phyloP scores from a whole-genome alignment of 2,113 vertebrate species.

The Micronycteris hirsuta region DNA sequence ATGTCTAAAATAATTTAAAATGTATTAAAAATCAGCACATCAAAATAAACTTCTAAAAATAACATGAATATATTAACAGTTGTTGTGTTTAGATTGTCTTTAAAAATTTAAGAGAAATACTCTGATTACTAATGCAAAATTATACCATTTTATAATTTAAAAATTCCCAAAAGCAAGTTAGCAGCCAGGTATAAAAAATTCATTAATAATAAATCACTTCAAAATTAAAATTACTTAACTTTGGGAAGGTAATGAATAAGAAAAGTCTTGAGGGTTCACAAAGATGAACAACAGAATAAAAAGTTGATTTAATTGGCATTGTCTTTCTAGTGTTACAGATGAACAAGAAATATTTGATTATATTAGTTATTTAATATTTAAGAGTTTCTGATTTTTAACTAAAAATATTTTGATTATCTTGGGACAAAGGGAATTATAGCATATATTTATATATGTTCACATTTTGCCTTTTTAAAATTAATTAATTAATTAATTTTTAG shows the following conservation, averaged over 20 bases:
- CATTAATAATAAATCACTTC: slow-evolving; percentile 31
- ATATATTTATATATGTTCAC: not conserved
- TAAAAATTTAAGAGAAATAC: not conserved
- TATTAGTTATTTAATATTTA: not conserved
- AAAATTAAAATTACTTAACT: slow-evolving; percentile 44
- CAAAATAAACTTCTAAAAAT: not conserved
- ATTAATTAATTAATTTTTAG: too few species aligned
- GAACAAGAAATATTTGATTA: not conserved
- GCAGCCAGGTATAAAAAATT: not conserved
- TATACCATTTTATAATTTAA: not conserved
- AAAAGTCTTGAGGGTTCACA: not conserved
- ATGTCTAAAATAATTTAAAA: not conserved
- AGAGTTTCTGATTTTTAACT: not conserved
- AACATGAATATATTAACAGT: not conserved
- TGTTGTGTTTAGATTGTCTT: not conserved
- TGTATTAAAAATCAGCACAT: not conserved
- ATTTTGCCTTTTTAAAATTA: not conserved
- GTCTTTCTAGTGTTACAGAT: not conserved
- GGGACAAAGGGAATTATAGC: not conserved
- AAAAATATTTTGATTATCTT: not conserved
- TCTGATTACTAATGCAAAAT: not conserved
- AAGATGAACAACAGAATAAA: not conserved
- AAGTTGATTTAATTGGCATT: not conserved
- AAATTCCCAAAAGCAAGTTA: slow-evolving; percentile 30
- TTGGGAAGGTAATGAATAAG: slow-evolving; percentile 9